phyloP scores from a whole-genome alignment of 64 coral and sea anemone species.

The Stylophora pistillata region DNA sequence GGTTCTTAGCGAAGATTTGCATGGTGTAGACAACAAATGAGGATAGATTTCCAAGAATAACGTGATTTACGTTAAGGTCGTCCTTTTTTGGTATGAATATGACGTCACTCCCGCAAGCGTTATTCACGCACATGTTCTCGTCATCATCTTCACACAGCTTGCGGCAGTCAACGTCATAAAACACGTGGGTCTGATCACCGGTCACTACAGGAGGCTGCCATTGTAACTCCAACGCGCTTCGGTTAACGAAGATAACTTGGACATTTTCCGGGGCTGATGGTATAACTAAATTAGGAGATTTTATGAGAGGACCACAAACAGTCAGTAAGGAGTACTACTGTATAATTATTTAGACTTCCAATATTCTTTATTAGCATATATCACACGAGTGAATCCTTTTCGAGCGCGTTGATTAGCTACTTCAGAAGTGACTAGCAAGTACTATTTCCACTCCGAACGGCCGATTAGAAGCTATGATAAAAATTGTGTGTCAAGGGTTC shows the following conservation, averaged over 20 bases:
- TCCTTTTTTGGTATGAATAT: background rate
- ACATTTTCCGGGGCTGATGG: background rate
- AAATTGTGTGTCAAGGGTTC: too few species aligned
- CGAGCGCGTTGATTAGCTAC: too few species aligned
- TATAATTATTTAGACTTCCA: too few species aligned
- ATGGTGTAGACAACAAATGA: background rate
- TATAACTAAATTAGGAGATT: background rate
- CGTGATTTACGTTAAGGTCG: background rate
- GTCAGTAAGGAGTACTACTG: too few species aligned
- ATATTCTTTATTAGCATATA: too few species aligned
- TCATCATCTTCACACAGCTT: background rate
- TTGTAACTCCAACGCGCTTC: background rate
- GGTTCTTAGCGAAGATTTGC: background rate
- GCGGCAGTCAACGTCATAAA: background rate
- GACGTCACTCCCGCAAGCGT: background rate
- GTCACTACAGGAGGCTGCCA: background rate
- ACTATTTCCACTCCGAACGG: too few species aligned
- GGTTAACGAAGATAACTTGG: background rate
- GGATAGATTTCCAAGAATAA: background rate
- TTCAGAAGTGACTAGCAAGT: too few species aligned
- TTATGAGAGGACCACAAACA: background rate
- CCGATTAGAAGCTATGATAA: too few species aligned
- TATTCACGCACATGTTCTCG: background rate
- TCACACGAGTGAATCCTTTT: too few species aligned
- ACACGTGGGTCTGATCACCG: background rate